These are phyloP conservation scores for Sebastes vulpes DNA, from an alignment of 2,797 vertebrate genomes.

Conservation along the genomic window DNA sequence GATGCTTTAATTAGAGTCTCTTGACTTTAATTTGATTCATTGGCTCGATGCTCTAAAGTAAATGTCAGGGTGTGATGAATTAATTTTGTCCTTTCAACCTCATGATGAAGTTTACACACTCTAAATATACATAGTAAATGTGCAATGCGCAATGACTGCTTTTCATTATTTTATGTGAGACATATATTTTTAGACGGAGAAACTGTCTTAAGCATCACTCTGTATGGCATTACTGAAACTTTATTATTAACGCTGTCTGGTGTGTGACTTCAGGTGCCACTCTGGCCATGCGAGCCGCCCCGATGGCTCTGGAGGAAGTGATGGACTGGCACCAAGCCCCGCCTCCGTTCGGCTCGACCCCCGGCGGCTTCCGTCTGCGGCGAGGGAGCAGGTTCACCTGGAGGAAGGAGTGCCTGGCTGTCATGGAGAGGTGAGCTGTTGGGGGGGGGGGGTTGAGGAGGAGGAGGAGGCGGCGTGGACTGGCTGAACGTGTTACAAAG, in stretches of 20 bases:
- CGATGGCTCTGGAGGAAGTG: conserved; percentile 91
- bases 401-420: conserved; percentile 98
- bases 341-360: conserved; percentile 90
- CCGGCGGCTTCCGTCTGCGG: conserved; percentile 94
- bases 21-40: conserved; percentile 8
- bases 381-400: conserved; percentile 98
- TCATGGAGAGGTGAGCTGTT: conserved; percentile 94
- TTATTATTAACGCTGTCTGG: background rate
- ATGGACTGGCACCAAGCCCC: conserved; percentile 97
- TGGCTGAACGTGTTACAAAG: too few species aligned
- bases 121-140: background rate
- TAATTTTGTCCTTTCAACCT: background rate
- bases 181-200: background rate
- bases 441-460: too few species aligned
- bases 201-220: background rate
- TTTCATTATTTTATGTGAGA: background rate
- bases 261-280: conserved; percentile 89
- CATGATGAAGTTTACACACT: background rate
- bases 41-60: background rate
- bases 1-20: background rate
- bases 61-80: background rate
- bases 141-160: background rate
- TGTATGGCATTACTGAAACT: background rate
- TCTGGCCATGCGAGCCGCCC: conserved; percentile 95
- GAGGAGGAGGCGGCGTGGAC: background rate